phyloP scores from a whole-genome alignment of 2,113 vertebrate species.

The Hemiprocne comata region DNA sequence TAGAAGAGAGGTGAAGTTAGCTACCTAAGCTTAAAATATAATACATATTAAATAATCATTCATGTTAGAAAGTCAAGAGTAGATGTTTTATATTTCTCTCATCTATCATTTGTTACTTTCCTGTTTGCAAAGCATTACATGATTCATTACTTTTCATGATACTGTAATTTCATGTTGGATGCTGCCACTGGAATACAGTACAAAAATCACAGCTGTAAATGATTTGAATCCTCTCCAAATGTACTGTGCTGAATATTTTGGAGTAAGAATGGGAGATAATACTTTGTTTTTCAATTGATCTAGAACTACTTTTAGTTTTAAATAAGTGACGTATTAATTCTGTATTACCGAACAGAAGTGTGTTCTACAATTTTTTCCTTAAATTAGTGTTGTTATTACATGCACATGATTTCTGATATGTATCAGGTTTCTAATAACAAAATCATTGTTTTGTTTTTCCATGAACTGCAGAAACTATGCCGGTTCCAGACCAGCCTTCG shows the following conservation, averaged over 20 bases:
- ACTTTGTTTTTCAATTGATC: background rate
- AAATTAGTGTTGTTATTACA: background rate
- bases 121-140: background rate
- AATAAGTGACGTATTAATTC: background rate
- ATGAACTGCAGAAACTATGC: constrained; percentile 87
- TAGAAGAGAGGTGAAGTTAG: background rate
- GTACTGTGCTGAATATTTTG: background rate
- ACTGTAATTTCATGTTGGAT: background rate
- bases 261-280: background rate
- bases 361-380: background rate
- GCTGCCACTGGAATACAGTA: background rate
- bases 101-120: background rate
- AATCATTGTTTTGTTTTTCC: background rate
- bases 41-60: background rate
- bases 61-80: background rate
- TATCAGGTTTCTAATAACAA: background rate
- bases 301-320: background rate
- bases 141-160: constrained; percentile 29
- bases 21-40: background rate
- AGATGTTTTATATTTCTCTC: background rate
- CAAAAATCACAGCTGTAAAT: background rate
- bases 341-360: background rate
- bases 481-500: constrained; percentile 94
- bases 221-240: background rate
- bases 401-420: background rate